Base-by-base conservation (phyloP, 2,797 vertebrate species). In the Bucorvus abyssinicus region DNA sequence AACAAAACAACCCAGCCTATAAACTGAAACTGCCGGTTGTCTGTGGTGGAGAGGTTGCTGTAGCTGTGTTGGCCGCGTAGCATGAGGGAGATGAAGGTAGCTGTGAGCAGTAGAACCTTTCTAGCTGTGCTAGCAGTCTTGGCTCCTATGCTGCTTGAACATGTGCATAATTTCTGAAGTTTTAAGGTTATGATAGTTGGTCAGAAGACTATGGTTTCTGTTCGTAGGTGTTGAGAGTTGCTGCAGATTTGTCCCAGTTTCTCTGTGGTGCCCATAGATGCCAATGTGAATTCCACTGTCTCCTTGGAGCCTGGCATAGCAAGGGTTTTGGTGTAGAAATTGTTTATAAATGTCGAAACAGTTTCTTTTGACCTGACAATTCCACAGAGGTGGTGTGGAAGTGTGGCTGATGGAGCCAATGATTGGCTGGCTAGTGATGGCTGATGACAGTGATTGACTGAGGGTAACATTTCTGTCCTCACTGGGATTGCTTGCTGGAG, bases 361-460 rank as follows among this genome's bases (percentile, higher is more conserved):
- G 40, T 84, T 59, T 89, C 47, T 34, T 57, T 92, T 38, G 30
- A 59, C 30, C 30, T 84, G 89, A 77, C 87, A 52, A 5, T 52
- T 82, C 50, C 65, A 68, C 32, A 22, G 89, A 79, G 74, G 64
- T 85, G 85, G 56, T 88, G 93, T 83, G 50, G 76, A 94, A 95
- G 94, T 92, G 89, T 97, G 96, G 96, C 97, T 98, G 96, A 86
- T 95, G 97, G 98, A 97, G 96, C 97, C 96, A 95, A 95, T 98
- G 98, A 98, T 98, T 93, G 97, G 97, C 98, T 98, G 98, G 97
- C 97, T 98, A 98, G 97, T 98, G 98, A 96, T 96, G 59, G 95
- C 30, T 56, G 49, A 92, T 98, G 98, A 98, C 98, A 98, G 96
- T 98, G 98, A 98, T 90, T 98, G 98, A 98, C 98, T 97, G 97